Conservation (phyloP, 2,113 vertebrate genomes). For the Balaeniceps rex region DNA sequence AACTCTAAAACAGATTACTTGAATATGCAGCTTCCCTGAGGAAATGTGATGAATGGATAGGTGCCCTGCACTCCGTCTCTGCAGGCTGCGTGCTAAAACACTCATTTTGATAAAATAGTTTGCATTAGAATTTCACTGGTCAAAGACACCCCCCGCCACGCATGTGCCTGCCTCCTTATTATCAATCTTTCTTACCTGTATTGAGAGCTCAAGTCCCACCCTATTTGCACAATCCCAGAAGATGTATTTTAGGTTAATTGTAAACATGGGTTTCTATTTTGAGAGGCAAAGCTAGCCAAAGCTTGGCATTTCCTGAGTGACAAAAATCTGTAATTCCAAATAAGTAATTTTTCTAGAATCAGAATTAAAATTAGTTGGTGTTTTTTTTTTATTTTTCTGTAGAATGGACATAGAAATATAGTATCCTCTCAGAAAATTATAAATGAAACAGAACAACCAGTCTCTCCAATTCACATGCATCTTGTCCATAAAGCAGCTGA, state of each 20-base stretch:
- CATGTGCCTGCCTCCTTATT: neutral
- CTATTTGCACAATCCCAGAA: neutral
- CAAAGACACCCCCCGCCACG: rapidly evolving
- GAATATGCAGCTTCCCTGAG: neutral
- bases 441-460: neutral
- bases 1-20: neutral
- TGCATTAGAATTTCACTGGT: neutral
- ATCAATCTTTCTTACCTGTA: neutral
- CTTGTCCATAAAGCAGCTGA: neutral
- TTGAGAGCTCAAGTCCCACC: neutral
- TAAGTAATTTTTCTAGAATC: neutral
- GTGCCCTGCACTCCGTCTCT: neutral
- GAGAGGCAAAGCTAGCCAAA: neutral
- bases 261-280: rapidly evolving
- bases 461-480: neutral
- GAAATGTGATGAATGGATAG: neutral
- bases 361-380: neutral
- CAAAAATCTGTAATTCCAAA: neutral
- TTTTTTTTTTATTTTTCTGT: neutral
- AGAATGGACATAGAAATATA: neutral
- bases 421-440: neutral
- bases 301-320: neutral
- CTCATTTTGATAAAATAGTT: neutral
- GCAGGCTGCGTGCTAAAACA: neutral
- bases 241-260: neutral